Base-by-base conservation (phyloP, 2,113 vertebrate genomes). In the Gyps fulvus region DNA sequence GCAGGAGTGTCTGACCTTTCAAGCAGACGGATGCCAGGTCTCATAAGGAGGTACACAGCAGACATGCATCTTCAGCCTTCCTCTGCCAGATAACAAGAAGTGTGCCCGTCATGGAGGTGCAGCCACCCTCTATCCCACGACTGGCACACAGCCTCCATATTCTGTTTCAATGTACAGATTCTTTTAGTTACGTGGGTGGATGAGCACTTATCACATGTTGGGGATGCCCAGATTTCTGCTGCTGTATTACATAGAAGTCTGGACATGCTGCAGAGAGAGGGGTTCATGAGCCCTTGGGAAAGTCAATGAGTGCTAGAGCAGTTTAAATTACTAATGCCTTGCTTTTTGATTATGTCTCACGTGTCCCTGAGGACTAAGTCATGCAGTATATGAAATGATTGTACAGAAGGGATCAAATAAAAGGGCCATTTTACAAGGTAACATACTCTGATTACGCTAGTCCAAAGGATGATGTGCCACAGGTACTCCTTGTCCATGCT, bases 221-320 rank as follows among this genome's bases (percentile, higher is more conserved):
- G 26, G 10, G 25, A 15, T 66, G n/a, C 29, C 21, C 29, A 27
- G 42, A 23, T 50, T 85, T 29, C 76, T 83, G 72, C 65, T 29
- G 14, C 29, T 61, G 11, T 27, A 7, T 61, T 23, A 6, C 8
- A 0, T 0, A 4, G 29, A 52, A 50, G 20, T 43, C 5, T 10
- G 85, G 31, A 27, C 16, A 2, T 7, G 4, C 14, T 38, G 18
- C 2, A 6, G 27, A n/a, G 17, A 76, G 36, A 92, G 7, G 11
- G 12, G 11, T 31, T 87, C 34, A 72, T 66, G 58, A 63, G 25
- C 16, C 40, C 32, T 67, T 59, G 50, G 78, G 50, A 27, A 74
- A 72, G 54, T 17, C 36, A 58, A 4, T 36, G 63, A 57, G 49
- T 61, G 43, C 36, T 43, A 22, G 34, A 61, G 21, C 29, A 43